Percentiles rank a stretch among this genome's conserved stretches.
These are phyloP conservation scores for Pimephales promelas DNA, from an alignment of 2,113 vertebrate species.

Conservation along the genomic window DNA sequence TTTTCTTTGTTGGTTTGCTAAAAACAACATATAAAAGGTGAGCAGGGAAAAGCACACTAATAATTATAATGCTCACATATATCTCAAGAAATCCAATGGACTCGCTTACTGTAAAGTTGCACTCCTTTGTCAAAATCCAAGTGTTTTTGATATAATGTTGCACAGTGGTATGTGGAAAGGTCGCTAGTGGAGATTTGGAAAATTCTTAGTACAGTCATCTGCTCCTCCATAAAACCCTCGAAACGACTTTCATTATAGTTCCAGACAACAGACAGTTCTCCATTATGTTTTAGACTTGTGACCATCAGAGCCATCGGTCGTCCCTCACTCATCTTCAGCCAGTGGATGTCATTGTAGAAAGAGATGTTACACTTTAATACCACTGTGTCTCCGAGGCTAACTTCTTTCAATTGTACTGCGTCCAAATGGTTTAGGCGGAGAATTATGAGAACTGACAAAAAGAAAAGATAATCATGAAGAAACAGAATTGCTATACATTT, in stretches of 20 bases:
- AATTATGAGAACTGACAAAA: constrained; percentile 15
- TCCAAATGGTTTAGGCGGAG: neutral
- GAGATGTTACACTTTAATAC: constrained; percentile 35
- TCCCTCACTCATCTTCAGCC: constrained; percentile 44
- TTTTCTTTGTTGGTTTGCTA: neutral
- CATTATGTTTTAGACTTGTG: constrained; percentile 26
- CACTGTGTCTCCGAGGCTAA: constrained; percentile 5
- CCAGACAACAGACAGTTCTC: constrained; percentile 24
- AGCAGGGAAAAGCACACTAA: neutral
- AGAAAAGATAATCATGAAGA: neutral
- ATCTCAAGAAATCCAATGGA: neutral
- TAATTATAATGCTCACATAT: neutral
- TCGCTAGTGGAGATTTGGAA: neutral
- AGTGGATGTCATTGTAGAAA: constrained; percentile 41
- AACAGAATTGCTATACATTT: too few species aligned
- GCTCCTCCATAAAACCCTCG: constrained; percentile 7
- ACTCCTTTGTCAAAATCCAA: constrained; percentile 43
- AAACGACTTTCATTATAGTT: constrained; percentile 21
- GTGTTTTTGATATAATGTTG: neutral
- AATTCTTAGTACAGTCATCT: constrained; percentile 19
- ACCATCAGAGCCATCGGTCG: constrained; percentile 19
- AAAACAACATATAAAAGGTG: neutral
- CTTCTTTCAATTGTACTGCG: neutral
- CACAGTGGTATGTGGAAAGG: constrained; percentile 35
- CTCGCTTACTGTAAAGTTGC: constrained; percentile 13